These are phyloP conservation scores for Linnaemya vulpina DNA, from an alignment of 2,888 invertebrate species.

Conservation along the genomic window DNA sequence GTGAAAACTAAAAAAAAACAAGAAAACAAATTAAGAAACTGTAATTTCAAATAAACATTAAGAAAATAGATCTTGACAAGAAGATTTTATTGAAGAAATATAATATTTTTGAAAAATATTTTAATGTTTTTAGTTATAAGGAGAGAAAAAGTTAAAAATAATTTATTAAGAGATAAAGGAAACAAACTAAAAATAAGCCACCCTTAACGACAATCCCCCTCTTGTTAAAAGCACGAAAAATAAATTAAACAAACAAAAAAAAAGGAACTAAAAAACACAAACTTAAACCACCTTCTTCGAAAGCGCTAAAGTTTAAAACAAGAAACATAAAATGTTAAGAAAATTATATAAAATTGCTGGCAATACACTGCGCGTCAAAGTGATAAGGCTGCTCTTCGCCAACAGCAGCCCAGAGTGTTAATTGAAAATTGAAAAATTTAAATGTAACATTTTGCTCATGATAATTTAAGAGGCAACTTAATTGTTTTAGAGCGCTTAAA, in stretches of 20 bases:
- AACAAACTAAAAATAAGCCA: constrained; percentile 14
- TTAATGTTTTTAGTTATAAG: constrained; percentile 59
- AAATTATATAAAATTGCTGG: background rate
- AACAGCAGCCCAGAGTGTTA: background rate
- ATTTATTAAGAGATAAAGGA: constrained; percentile 17
- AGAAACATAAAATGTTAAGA: constrained; percentile 26
- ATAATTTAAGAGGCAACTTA: no score
- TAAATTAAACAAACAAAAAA: constrained; percentile 8
- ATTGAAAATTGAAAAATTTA: no score
- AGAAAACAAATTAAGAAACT: constrained; percentile 81
- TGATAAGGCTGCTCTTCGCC: background rate
- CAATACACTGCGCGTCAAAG: background rate
- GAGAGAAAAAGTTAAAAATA: background rate
- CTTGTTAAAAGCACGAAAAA: constrained; percentile 28
- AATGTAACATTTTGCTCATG: no score
- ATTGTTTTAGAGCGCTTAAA: no score
- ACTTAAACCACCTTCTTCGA: constrained; percentile 64
- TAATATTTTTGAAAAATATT: constrained; percentile 52
- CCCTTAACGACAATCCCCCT: constrained; percentile 67
- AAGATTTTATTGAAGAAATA: constrained; percentile 52
- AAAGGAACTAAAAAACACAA: constrained; percentile 41
- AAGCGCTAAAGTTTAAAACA: constrained; percentile 41
- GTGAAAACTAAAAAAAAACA: constrained; percentile 49
- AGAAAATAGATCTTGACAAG: constrained; percentile 68
- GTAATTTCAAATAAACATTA: constrained; percentile 82